phyloP scores from a whole-genome alignment of 92 coral and sea anemone genomes.

The Pocillopora meandrina region DNA sequence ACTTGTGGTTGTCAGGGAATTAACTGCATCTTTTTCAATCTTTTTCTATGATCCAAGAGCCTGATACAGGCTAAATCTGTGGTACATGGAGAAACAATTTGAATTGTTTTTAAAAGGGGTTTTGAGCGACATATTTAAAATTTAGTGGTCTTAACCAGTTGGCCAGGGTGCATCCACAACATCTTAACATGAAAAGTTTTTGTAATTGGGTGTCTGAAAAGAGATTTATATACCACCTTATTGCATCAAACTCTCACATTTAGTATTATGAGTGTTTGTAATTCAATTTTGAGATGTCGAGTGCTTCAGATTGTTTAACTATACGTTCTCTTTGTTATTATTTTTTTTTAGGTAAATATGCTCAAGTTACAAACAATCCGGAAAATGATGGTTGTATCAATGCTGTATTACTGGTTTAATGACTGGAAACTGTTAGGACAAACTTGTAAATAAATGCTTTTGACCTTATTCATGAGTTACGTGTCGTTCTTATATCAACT shows the following conservation, averaged over 20 bases:
- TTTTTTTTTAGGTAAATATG: conserved; percentile 83
- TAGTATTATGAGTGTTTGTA: background rate
- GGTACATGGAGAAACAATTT: too few species aligned
- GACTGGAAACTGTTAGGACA: background rate
- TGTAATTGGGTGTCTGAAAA: too few species aligned
- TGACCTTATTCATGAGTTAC: background rate
- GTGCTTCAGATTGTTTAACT: background rate
- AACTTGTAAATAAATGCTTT: conserved; percentile 41
- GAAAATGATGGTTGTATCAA: conserved; percentile 99
- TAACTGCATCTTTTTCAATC: too few species aligned
- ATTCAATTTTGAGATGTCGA: background rate
- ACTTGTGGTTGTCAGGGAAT: too few species aligned
- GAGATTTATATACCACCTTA: too few species aligned
- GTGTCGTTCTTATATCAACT: background rate
- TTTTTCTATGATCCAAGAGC: too few species aligned
- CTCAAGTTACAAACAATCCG: conserved; percentile 98
- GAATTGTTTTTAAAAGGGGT: too few species aligned
- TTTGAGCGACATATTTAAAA: too few species aligned
- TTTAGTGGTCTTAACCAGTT: too few species aligned
- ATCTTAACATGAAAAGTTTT: too few species aligned
- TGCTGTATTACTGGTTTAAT: conserved; percentile 94
- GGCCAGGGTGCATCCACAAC: too few species aligned
- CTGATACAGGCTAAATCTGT: too few species aligned
- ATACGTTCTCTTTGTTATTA: conserved; percentile 1
- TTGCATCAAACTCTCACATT: background rate